Evolutionary conservation across 2,888 invertebrate species (phyloP).

Genomic region (Willowsia nigromaculata): DNA sequence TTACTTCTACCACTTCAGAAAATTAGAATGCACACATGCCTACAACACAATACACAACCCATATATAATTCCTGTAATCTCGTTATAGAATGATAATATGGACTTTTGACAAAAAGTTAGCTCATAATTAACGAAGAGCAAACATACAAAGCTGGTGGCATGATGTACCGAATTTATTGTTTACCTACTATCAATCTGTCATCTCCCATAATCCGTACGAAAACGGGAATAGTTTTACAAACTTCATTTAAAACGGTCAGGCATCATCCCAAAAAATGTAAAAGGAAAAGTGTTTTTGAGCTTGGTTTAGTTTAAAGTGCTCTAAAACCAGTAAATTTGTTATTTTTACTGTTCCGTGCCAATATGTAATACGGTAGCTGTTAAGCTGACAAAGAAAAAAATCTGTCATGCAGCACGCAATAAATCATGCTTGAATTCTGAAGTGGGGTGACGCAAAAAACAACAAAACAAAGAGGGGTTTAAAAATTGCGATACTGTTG

Average conservation of each 20-base stretch:
- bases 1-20: no score
- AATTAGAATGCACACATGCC: no score
- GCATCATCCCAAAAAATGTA: conserved; percentile 7
- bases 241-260: neutral
- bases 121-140: neutral
- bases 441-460: neutral
- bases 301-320: neutral
- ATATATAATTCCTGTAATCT: no score
- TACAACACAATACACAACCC: no score
- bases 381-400: neutral
- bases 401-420: neutral
- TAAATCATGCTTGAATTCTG: neutral
- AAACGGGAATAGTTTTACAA: conserved; percentile 37
- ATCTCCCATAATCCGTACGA: conserved; percentile 59
- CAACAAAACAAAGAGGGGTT: neutral
- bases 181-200: conserved; percentile 58
- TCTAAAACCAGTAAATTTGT: neutral
- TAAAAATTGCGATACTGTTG: neutral
- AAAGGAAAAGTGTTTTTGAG: no score
- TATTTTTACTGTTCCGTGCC: neutral
- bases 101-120: neutral
- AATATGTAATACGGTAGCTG: neutral
- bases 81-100: neutral
- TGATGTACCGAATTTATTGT: neutral
- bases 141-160: neutral